phyloP scores from a whole-genome alignment of 2,888 invertebrate genomes.

The Oithona nana region DNA sequence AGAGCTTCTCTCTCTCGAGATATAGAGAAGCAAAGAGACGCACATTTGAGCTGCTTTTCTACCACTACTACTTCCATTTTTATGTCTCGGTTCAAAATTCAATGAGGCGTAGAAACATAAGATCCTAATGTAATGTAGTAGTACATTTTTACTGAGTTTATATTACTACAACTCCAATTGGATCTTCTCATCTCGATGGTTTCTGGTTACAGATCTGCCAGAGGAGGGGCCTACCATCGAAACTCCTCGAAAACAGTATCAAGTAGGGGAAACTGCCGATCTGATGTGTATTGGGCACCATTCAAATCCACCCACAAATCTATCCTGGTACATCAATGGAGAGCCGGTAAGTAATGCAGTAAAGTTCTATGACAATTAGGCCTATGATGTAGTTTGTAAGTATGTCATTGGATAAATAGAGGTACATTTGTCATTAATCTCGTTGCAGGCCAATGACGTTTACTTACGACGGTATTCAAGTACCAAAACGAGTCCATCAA shows the following conservation, averaged over 20 bases:
- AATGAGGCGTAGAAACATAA: no score
- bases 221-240: conserved; percentile 8
- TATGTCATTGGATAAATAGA: background rate
- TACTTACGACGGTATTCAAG: background rate
- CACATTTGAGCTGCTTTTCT: no score
- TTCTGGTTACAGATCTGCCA: conserved; percentile 14
- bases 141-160: no score
- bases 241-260: conserved; percentile 10
- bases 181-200: no score
- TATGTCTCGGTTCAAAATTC: no score
- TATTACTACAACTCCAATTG: no score
- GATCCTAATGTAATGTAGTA: no score
- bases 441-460: conserved; percentile 7
- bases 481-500: background rate
- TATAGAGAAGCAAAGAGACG: no score
- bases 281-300: conserved; percentile 6
- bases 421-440: background rate
- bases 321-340: conserved; percentile 18
- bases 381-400: background rate
- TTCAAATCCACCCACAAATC: conserved; percentile 6
- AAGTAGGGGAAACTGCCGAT: conserved; percentile 14
- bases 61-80: no score
- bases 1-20: no score
- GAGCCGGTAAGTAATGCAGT: conserved; percentile 16
- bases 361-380: no score